Conservation (phyloP, 2,797 vertebrate species). For the Dermochelys coriacea region DNA sequence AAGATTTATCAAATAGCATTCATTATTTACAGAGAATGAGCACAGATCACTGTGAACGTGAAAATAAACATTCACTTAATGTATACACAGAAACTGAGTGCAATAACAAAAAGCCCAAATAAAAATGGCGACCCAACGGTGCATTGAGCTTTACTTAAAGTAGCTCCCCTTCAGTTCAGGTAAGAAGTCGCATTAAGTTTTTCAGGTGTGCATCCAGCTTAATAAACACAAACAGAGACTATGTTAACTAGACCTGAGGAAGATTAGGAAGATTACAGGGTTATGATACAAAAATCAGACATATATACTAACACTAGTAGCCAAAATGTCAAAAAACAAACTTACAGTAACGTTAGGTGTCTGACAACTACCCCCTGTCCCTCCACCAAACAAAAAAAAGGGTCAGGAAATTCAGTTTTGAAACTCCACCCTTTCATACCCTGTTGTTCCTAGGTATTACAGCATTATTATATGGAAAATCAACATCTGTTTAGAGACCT, state of each 20-base stretch:
- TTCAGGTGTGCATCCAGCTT: not conserved
- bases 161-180: not conserved
- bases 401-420: not conserved
- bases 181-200: not conserved
- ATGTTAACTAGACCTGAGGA: not conserved
- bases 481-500: not conserved
- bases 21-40: conserved; percentile 61
- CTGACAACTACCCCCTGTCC: rapidly evolving
- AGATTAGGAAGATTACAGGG: not conserved
- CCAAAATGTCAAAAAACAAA: rapidly evolving
- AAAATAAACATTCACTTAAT: conserved; percentile 63
- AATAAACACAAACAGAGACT: not conserved
- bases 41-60: conserved; percentile 76
- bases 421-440: not conserved
- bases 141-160: conserved; percentile 14
- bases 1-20: conserved; percentile 49
- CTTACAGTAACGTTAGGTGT: rapidly evolving
- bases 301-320: rapidly evolving
- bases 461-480: not conserved
- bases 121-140: not conserved
- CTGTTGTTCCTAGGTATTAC: not conserved
- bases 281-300: not conserved
- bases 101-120: conserved; percentile 70
- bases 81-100: conserved; percentile 75
- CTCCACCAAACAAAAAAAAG: rapidly evolving